phyloP scores from a whole-genome alignment of 2,113 vertebrate genomes.

The Chlamydotis undulata region DNA sequence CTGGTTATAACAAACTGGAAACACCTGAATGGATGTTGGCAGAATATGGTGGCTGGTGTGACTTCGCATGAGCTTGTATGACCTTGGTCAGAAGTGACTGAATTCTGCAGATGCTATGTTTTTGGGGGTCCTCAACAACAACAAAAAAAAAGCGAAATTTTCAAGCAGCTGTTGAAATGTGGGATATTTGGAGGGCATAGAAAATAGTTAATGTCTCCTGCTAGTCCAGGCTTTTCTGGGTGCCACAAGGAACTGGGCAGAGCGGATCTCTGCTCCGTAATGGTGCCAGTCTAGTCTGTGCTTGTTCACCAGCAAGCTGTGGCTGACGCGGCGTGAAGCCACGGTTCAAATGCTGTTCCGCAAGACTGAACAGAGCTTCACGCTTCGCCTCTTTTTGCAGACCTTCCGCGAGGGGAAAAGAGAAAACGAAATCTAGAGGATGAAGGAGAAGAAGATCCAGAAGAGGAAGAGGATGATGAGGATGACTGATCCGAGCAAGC shows the following conservation, averaged over 20 bases:
- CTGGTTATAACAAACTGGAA: background rate
- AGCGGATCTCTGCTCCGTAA: background rate
- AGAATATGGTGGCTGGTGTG: background rate
- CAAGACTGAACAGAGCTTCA: background rate
- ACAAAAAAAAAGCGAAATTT: background rate
- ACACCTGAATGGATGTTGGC: too few species aligned
- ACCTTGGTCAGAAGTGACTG: background rate
- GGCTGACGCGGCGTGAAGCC: background rate
- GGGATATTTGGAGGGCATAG: background rate
- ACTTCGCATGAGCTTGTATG: background rate
- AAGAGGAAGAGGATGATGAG: slow-evolving; percentile 50
- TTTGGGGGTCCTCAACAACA: background rate
- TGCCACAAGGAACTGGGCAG: background rate
- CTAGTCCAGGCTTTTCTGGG: background rate
- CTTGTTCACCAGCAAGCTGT: background rate
- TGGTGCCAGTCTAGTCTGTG: background rate
- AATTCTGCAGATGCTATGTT: background rate
- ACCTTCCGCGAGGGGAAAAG: slow-evolving; percentile 39
- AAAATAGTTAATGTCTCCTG: background rate
- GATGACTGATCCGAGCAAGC: slow-evolving; percentile 53
- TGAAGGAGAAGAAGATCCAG: slow-evolving; percentile 52
- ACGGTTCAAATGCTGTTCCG: background rate
- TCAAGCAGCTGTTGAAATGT: background rate
- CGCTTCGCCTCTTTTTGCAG: slow-evolving; percentile 36
- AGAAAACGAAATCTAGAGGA: slow-evolving; percentile 60